Evolutionary conservation across 2,113 vertebrate species (phyloP), one percentile per base, ranked within the genome.

Genomic region (Crotalus tigris): DNA sequence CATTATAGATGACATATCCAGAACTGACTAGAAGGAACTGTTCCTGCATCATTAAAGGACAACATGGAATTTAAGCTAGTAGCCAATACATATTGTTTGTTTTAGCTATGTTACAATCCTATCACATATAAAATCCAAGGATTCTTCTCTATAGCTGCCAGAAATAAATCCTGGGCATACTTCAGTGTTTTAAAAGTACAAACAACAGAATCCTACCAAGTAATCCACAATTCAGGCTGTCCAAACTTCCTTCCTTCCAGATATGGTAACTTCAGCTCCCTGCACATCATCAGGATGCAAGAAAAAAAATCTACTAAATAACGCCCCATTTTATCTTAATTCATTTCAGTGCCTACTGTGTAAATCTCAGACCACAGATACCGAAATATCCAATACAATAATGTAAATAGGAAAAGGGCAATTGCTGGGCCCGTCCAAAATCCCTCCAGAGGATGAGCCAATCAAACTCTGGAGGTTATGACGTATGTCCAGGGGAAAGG

Each of bases 91-190:
- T 3, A 33, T 7, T 44, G 81, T 26, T 21, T 15, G 44, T 61
- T 61, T 49, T 6, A 29, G 11, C 21, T 19, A 23, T 29, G 24
- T 44, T 86, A 39, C 23, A 26, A 23, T 92, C 2, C n/a, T 0
- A 0, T 3, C 13, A 23, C 23, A 33, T 29, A 69, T 26, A 12
- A 10, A 15, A 64, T 39, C 53, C 3, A 0, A 0, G 93, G 19
- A 29, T 81, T 75, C 85, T 8, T 8, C 19, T 33, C n/a, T 19
- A 29, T 54, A 24, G 17, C 88, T 89, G 9, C 53, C 87, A 51
- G 0, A 15, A 93, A 87, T 95, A 19, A 46, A 85, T 53, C 26
- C 10, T n/a, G 93, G 12, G 21, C 17, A 58, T 59, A 29, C 0
- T 49, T 49, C 46, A 17, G 92, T 94, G 51, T 15, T 19, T 75